phyloP scores from a whole-genome alignment of 2,888 invertebrate genomes.

The Pyrrhosoma nymphula region DNA sequence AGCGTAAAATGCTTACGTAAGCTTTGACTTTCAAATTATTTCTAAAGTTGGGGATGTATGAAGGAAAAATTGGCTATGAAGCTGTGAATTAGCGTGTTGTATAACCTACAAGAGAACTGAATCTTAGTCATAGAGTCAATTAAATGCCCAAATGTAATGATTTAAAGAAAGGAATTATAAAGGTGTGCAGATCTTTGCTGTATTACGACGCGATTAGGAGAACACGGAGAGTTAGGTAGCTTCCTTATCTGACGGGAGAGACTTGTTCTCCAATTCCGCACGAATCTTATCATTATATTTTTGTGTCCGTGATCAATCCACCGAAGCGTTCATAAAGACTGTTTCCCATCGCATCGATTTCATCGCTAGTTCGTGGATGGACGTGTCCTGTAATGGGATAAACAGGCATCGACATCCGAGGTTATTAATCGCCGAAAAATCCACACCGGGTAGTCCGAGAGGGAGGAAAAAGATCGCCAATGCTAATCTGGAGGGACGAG shows the following conservation, averaged over 20 bases:
- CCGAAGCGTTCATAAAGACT: conserved; percentile 6
- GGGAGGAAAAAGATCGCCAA: conserved; percentile 1
- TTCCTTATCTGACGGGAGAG: neutral
- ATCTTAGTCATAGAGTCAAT: too few relatives aligned
- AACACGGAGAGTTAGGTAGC: neutral
- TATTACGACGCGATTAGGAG: neutral
- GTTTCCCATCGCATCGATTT: conserved; percentile 15
- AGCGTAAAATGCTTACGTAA: too few relatives aligned
- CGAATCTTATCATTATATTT: neutral
- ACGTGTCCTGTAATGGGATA: neutral
- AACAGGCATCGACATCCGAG: conserved; percentile 22
- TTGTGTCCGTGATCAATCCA: neutral
- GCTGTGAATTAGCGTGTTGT: too few relatives aligned
- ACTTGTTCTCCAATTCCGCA: neutral
- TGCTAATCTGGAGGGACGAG: neutral
- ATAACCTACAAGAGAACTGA: too few relatives aligned
- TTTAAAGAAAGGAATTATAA: neutral
- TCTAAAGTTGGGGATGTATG: too few relatives aligned
- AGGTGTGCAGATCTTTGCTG: neutral
- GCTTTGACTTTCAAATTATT: too few relatives aligned
- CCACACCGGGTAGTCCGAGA: neutral
- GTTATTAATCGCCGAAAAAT: conserved; percentile 24
- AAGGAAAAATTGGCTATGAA: too few relatives aligned
- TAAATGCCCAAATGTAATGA: too few relatives aligned
- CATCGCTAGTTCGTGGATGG: neutral